Percentiles rank a stretch among this genome's conserved stretches.
phyloP scores from a whole-genome alignment of 1,140 invertebrate genomes.

The Cyclina sinensis region DNA sequence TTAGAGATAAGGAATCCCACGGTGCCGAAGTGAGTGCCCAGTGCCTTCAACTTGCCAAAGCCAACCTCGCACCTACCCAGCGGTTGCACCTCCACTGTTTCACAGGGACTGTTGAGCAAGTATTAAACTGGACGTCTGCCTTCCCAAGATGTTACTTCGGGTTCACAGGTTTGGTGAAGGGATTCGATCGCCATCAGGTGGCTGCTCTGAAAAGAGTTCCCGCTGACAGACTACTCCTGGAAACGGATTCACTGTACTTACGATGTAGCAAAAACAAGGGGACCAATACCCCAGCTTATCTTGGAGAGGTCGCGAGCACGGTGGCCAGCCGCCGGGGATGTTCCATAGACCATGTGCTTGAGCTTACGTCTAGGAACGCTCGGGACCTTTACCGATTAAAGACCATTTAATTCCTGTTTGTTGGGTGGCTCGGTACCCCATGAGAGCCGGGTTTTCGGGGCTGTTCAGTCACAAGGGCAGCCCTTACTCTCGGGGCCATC shows the following conservation, averaged over 20 bases:
- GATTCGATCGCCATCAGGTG: conserved; percentile 16
- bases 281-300: conserved; percentile 21
- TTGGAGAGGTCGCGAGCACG: background rate
- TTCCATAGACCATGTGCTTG: background rate
- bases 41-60: conserved; percentile 28
- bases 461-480: no score
- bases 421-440: no score
- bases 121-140: background rate
- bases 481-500: no score
- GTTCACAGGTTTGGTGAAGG: background rate
- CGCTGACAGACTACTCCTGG: conserved; percentile 20
- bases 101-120: conserved; percentile 30
- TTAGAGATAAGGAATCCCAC: no score
- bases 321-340: background rate
- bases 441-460: no score
- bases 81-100: conserved; percentile 41
- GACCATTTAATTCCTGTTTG: no score
- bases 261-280: no score
- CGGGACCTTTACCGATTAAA: background rate
- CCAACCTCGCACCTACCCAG: conserved; percentile 8
- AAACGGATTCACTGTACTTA: conserved; percentile 38
- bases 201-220: conserved; percentile 2
- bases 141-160: conserved; percentile 19
- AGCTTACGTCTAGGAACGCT: background rate
- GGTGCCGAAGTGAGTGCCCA: conserved; percentile 2